Conservation (phyloP, 2,888 invertebrate species). For the Calameuta idolon region DNA sequence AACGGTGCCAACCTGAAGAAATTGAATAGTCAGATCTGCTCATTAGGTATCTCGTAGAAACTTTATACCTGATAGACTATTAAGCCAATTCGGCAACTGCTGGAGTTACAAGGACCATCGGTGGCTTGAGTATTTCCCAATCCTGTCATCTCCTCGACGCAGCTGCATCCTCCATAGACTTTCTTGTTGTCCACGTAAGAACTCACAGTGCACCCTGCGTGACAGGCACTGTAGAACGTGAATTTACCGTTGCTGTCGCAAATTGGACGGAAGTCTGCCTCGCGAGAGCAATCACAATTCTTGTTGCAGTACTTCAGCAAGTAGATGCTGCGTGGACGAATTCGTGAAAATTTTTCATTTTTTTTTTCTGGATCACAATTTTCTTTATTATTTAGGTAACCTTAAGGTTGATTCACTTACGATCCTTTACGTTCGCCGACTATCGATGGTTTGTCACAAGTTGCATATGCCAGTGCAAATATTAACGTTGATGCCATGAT, state of each 20-base stretch:
- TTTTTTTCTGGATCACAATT: not conserved
- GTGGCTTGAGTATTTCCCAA: conserved; percentile 60
- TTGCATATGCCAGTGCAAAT: conserved; percentile 66
- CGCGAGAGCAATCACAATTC: conserved; percentile 69
- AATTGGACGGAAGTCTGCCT: conserved; percentile 73
- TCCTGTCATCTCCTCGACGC: conserved; percentile 58
- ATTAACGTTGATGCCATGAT: conserved; percentile 67
- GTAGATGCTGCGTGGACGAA: conserved; percentile 41
- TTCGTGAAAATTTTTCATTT: not conserved
- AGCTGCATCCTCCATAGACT: conserved; percentile 70
- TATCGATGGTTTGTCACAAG: conserved; percentile 68
- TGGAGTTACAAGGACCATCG: conserved; percentile 71
- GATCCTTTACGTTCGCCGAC: conserved; percentile 67
- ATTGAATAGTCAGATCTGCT: not conserved
- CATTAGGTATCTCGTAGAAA: not conserved
- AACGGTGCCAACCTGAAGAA: conserved; percentile 63
- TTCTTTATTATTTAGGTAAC: not conserved
- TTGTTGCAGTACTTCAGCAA: conserved; percentile 70
- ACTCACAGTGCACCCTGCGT: conserved; percentile 75
- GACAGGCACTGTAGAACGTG: conserved; percentile 80
- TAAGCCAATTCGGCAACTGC: conserved; percentile 69
- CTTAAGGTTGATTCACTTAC: conserved; percentile 42
- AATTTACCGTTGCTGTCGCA: conserved; percentile 70
- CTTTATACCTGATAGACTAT: conserved; percentile 63
- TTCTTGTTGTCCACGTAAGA: conserved; percentile 65